These are phyloP conservation scores for Ameiurus melas DNA, from an alignment of 2,113 vertebrate genomes.

Conservation along the genomic window DNA sequence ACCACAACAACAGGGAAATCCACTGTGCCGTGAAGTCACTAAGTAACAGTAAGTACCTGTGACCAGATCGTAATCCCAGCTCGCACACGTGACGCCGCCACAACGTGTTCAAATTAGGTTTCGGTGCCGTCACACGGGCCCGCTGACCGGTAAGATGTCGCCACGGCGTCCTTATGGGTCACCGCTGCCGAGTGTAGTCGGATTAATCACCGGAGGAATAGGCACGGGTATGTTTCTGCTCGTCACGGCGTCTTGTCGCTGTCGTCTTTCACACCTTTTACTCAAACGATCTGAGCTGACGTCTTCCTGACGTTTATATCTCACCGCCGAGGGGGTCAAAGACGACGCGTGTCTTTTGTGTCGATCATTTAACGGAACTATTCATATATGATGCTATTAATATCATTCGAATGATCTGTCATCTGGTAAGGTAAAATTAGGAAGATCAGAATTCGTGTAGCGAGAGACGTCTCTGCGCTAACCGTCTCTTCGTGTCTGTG, in stretches of 20 bases:
- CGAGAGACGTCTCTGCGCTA: neutral
- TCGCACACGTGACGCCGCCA: neutral
- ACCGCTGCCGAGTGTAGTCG: neutral
- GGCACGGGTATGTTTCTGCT: neutral
- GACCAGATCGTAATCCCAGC: no score
- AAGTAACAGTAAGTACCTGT: constrained; percentile 79
- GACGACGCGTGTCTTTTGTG: neutral
- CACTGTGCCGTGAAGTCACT: constrained; percentile 95
- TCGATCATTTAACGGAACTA: neutral
- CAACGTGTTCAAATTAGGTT: neutral
- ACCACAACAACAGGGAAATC: constrained; percentile 76
- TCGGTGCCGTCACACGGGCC: neutral
- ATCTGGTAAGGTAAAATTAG: neutral
- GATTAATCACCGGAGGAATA: neutral
- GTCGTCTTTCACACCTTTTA: neutral
- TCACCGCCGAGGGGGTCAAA: no score
- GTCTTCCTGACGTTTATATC: no score
- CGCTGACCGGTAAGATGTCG: neutral
- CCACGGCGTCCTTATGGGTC: neutral
- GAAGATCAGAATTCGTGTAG: neutral
- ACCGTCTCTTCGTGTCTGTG: neutral
- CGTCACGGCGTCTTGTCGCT: neutral
- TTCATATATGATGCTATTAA: neutral
- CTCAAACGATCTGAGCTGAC: no score
- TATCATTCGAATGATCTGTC: neutral